A percentile compares a stretch with the other conserved stretches of the same genome.
Conservation (phyloP, 2,888 invertebrate species). For the Octodonta nipae region DNA sequence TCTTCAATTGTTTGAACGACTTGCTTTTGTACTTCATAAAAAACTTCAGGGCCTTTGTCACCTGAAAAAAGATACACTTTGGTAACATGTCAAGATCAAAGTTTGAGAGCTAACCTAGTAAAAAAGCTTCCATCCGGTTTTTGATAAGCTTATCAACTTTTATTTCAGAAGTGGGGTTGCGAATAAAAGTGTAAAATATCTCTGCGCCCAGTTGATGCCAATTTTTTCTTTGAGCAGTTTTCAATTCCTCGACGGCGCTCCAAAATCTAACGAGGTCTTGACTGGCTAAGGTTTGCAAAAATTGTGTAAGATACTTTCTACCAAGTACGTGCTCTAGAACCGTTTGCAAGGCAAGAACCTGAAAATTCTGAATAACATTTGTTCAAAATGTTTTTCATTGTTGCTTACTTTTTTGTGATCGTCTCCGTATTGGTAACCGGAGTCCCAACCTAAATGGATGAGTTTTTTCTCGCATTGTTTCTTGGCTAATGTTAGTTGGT, state of each 20-base stretch:
- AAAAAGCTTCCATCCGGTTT: constrained; percentile 76
- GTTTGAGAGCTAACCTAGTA: constrained; percentile 37
- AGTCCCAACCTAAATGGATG: constrained; percentile 62
- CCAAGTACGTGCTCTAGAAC: constrained; percentile 69
- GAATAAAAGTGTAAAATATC: constrained; percentile 78
- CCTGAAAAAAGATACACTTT: constrained; percentile 36
- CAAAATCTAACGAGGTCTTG: constrained; percentile 78
- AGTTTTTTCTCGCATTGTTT: constrained; percentile 67
- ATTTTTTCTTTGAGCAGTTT: constrained; percentile 57
- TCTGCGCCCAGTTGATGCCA: constrained; percentile 84
- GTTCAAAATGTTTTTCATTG: neutral
- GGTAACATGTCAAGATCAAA: neutral
- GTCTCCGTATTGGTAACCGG: constrained; percentile 37
- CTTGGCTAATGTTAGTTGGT: constrained; percentile 68
- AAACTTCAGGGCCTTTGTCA: constrained; percentile 75
- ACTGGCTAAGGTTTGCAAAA: constrained; percentile 68
- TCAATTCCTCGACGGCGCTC: constrained; percentile 72
- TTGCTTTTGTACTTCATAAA: constrained; percentile 72
- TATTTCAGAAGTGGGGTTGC: constrained; percentile 66
- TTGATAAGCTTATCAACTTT: constrained; percentile 68
- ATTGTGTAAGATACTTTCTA: constrained; percentile 65
- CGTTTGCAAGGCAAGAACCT: constrained; percentile 58
- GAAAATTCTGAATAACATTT: too few species aligned
- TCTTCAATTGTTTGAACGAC: constrained; percentile 70
- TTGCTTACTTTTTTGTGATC: constrained; percentile 22